A percentile compares a stretch with the other conserved stretches of the same genome.
Evolutionary conservation across 2,113 vertebrate species (phyloP).

Genomic region (Octodon degus): DNA sequence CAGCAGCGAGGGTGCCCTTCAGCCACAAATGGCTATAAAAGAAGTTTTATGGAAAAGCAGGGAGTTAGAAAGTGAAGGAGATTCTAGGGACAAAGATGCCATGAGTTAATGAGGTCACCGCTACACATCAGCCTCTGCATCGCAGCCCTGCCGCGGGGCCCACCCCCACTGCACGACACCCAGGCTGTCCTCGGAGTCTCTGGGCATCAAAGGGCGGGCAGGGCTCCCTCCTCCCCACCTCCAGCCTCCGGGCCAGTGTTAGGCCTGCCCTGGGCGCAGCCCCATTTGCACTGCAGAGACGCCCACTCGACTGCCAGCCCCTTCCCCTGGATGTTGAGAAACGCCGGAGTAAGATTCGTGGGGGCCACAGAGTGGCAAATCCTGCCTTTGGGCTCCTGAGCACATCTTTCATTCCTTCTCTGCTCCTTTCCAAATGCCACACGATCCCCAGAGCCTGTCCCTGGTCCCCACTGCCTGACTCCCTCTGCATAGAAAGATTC

Average conservation of each 20-base stretch:
- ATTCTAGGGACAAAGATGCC: constrained; percentile 38
- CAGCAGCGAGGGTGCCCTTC: constrained; percentile 31
- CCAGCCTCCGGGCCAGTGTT: too few relatives aligned
- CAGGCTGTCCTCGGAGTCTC: not conserved
- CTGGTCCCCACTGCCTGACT: not conserved
- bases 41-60: constrained; percentile 57
- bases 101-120: constrained; percentile 27
- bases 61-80: constrained; percentile 31
- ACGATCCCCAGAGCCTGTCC: not conserved
- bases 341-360: not conserved
- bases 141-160: not conserved
- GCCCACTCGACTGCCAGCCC: not conserved
- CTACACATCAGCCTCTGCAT: not conserved
- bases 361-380: not conserved
- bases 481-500: not conserved
- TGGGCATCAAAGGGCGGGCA: not conserved
- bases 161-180: not conserved
- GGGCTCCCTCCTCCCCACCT: not conserved
- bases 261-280: not conserved
- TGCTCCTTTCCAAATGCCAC: constrained; percentile 5
- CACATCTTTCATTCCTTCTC: not conserved
- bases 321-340: constrained; percentile 5
- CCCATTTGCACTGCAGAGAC: not conserved
- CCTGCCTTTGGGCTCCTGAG: not conserved
- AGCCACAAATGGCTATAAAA: constrained; percentile 37